Base-by-base conservation (phyloP, 2,888 invertebrate species). In the Caenorhabditis sp. region DNA sequence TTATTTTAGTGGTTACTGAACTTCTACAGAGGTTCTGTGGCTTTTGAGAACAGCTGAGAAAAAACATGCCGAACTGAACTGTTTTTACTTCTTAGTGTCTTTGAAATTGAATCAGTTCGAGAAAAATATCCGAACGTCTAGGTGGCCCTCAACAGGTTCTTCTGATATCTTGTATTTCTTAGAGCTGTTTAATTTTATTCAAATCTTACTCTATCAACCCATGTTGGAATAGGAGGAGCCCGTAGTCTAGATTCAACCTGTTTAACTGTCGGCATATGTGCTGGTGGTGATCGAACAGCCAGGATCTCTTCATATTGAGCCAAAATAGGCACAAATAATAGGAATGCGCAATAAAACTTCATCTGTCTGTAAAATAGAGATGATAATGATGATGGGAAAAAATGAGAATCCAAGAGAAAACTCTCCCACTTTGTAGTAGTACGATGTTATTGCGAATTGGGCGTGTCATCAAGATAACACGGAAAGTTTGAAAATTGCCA, bases 181-280 rank as follows among this genome's bases (percentile, higher is more conserved):
- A n/a, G n/a, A n/a, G n/a, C n/a, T n/a, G n/a, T n/a, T n/a, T n/a
- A n/a, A 53, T 23, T 4, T 53, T 53, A 21, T 21, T 21, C 21
- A 49, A 14, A 59, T 21, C n/a, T 59, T 49, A 63, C 63, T n/a
- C n/a, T 36, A 20, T 56, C 26, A 25, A 63, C 36, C 63, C 63
- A 63, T 21, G 20, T 56, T 17, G 63, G 63, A n/a, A 43, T 56
- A 14, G 63, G 63, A 17, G 63, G 63, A 21, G 56, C 63, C 31
- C 63, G 8, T n/a, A 57, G 25, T n/a, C 23, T 26, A 56, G 63
- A 12, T 31, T 25, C 25, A 12, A 27, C 50, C n/a, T 49, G 8
- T 12, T 21, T 20, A 17, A 12, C 3, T 31, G 26, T 8, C 2
- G 62, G 62, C 2, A 8, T 56, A 21, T 14, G 21, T 1, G 63